Evolutionary conservation across 2,797 vertebrate genomes (phyloP), one percentile per base, ranked within the genome.

Genomic region (Cynopterus sphinx): DNA sequence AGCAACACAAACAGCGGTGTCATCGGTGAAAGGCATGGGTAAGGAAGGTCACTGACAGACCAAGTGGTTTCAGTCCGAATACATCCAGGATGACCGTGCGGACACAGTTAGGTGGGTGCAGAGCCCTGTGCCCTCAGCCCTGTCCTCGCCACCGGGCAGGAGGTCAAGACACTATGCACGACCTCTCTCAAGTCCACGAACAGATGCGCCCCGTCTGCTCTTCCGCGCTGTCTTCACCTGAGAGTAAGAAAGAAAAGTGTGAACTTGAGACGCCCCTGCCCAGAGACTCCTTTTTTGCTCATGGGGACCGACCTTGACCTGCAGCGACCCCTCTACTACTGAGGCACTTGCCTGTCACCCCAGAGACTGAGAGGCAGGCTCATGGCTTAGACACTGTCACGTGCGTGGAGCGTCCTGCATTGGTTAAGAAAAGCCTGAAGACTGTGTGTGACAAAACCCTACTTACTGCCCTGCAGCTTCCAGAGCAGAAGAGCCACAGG

Each of bases 191-290:
- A 99, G 99, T 97, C 99, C 99, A 22, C 99, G 99, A 98, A 99
- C 99, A 79, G 99, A 99, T 15, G 99, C 99, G 49, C 99, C 99
- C 98, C 99, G 98, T 99, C 95, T 99, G 99, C 98, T 99, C 99
- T 98, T 99, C 99, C 2, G 99, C 99, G 67, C 99, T 99, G 71
- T 99, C 99, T 96, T 99, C 99, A 53, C 99, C 99, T 98, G 99
- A 99, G 98, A 99, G 99, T 86, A 99, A 99, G 98, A 99, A 99
- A 98, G 99, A 99, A 98, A 99, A 99, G 99, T 99, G 99, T 99
- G 99, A 99, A 97, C 99, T 99, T 95, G 99, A 99, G 98, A 99
- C 99, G 99, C 97, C 99, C 99, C 96, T 99, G 99, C 98, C 99
- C 99, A 91, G 99, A 99, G 97, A 99, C 99, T 82, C 99, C 99